Percentiles rank a stretch among this genome's conserved stretches.
Conservation (phyloP, 2,113 vertebrate species). For the Lepus americanus region DNA sequence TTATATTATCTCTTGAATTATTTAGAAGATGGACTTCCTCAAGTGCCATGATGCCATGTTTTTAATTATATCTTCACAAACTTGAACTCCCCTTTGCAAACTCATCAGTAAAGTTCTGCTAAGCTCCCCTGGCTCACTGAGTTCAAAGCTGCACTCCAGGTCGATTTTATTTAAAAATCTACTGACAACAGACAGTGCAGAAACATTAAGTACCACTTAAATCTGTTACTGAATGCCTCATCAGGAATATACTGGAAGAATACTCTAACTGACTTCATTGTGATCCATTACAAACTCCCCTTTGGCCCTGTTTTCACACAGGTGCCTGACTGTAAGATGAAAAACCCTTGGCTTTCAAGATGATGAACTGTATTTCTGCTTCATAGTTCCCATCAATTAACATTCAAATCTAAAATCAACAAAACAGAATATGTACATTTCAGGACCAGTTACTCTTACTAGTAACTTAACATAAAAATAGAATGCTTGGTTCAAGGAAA, state of each 20-base stretch:
- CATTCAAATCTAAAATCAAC: conserved; percentile 70
- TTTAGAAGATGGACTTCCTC: conserved; percentile 82
- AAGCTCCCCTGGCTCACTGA: conserved; percentile 75
- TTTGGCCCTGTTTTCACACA: conserved; percentile 78
- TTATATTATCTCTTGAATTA: conserved; percentile 83
- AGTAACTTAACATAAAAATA: not conserved
- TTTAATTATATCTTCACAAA: conserved; percentile 83
- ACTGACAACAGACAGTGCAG: conserved; percentile 81
- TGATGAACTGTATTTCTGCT: conserved; percentile 28
- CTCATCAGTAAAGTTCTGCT: conserved; percentile 81
- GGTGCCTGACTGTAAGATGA: conserved; percentile 46
- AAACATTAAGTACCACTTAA: conserved; percentile 87
- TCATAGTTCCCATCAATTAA: conserved; percentile 36
- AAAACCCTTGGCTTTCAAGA: conserved; percentile 71
- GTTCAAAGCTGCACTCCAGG: conserved; percentile 85
- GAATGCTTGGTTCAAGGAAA: accelerated
- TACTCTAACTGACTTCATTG: conserved; percentile 74
- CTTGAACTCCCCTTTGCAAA: conserved; percentile 79
- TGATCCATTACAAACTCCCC: conserved; percentile 80
- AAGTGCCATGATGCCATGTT: conserved; percentile 71
- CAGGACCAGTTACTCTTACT: not conserved
- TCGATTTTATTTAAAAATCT: conserved; percentile 87
- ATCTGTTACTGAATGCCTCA: conserved; percentile 84
- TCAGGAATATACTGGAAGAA: conserved; percentile 84
- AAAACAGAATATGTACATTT: conserved; percentile 13